Percentiles rank a stretch among this genome's conserved stretches.
These are phyloP conservation scores for Dynastes tityus DNA, from an alignment of 2,888 invertebrate genomes.

Conservation along the genomic window DNA sequence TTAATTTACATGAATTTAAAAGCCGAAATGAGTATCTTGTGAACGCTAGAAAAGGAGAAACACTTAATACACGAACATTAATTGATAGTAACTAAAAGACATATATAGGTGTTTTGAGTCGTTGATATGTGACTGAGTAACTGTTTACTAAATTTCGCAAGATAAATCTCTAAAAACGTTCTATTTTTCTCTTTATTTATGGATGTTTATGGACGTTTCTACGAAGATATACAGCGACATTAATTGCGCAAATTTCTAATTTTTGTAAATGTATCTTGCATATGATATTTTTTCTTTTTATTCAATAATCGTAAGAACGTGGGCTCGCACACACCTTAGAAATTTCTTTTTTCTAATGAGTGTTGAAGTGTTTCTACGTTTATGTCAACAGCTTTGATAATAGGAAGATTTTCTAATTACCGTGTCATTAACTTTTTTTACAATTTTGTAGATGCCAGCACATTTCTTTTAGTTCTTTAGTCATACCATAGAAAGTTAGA, in stretches of 20 bases:
- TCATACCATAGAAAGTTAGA: constrained; percentile 30
- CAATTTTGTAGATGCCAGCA: constrained; percentile 8
- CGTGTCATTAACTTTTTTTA: constrained; percentile 32
- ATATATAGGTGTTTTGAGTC: constrained; percentile 37
- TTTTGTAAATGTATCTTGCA: constrained; percentile 41
- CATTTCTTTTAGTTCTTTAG: constrained; percentile 15
- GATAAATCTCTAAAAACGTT: constrained; percentile 46
- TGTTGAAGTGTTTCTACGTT: constrained; percentile 28
- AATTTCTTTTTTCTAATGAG: constrained; percentile 34
- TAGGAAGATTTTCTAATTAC: constrained; percentile 31
- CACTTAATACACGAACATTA: constrained; percentile 27
- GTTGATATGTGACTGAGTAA: constrained; percentile 40
- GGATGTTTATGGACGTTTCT: constrained; percentile 31
- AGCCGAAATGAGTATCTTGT: constrained; percentile 19
- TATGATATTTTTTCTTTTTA: constrained; percentile 28
- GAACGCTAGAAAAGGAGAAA: constrained; percentile 29
- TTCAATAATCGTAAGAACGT: constrained; percentile 35
- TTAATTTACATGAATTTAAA: constrained; percentile 49
- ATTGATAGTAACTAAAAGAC: constrained; percentile 38
- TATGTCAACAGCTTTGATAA: constrained; percentile 33
- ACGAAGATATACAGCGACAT: constrained; percentile 45
- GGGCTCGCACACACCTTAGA: constrained; percentile 36
- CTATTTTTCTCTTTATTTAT: constrained; percentile 43
- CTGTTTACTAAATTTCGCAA: constrained; percentile 45
- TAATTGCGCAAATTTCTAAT: constrained; percentile 45